Percentiles rank a stretch among this genome's conserved stretches.
Evolutionary conservation across 2,888 invertebrate genomes (phyloP).

Genomic region (Protodeltote pygarga): DNA sequence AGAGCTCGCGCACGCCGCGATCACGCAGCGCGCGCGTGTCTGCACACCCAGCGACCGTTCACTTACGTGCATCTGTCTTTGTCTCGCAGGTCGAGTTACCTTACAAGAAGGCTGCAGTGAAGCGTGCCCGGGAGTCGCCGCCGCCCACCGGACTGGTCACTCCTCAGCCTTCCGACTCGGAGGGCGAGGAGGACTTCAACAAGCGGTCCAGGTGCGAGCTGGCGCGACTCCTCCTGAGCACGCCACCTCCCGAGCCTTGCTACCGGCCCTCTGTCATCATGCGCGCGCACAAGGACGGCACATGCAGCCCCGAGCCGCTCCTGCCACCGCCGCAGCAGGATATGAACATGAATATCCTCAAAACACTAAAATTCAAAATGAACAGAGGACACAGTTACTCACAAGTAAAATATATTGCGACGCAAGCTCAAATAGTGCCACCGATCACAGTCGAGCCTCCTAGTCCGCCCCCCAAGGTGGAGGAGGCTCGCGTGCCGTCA

Average conservation of each 20-base stretch:
- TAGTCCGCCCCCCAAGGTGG: constrained; percentile 52
- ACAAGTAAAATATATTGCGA: constrained; percentile 87
- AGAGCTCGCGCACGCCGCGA: constrained; percentile 65
- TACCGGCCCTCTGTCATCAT: constrained; percentile 92
- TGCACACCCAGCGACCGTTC: constrained; percentile 69
- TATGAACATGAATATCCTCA: constrained; percentile 89
- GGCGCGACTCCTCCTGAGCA: constrained; percentile 83
- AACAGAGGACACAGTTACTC: constrained; percentile 88
- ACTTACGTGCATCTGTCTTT: constrained; percentile 78
- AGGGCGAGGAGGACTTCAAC: constrained; percentile 88
- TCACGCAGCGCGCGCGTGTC: constrained; percentile 80
- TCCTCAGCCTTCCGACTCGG: constrained; percentile 95
- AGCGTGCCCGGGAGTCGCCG: constrained; percentile 71
- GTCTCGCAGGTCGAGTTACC: constrained; percentile 80
- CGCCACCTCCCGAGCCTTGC: constrained; percentile 86
- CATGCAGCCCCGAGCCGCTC: constrained; percentile 86
- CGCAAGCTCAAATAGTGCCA: constrained; percentile 66
- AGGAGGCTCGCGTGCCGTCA: constrained; percentile 66
- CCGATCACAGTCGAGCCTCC: constrained; percentile 41
- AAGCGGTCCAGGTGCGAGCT: constrained; percentile 83
- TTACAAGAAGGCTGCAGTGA: constrained; percentile 75
- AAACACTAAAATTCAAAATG: constrained; percentile 91
- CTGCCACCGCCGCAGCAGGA: constrained; percentile 69
- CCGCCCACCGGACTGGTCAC: constrained; percentile 87
- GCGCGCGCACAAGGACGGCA: constrained; percentile 94